Conservation (phyloP, 2,113 vertebrate species). For the Delphinus delphis region DNA sequence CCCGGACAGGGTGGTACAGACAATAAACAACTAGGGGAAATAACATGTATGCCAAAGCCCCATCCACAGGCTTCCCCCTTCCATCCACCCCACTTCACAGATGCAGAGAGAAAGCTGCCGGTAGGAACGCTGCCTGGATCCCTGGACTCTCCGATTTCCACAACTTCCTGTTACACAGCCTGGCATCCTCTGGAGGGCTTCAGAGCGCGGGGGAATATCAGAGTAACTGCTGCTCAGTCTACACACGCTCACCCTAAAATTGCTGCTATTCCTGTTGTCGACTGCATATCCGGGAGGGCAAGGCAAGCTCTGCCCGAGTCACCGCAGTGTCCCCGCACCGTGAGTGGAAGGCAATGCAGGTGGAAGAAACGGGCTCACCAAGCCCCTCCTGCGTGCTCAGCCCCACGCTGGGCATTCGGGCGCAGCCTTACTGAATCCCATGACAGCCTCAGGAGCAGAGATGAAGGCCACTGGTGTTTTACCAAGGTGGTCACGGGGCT, state of each 20-base stretch:
- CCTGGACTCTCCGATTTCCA: neutral
- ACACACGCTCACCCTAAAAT: neutral
- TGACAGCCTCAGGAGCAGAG: neutral
- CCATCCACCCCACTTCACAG: neutral
- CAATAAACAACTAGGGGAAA: neutral
- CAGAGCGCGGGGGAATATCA: neutral
- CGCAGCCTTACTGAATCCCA: neutral
- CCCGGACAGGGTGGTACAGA: neutral
- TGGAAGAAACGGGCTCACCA: neutral
- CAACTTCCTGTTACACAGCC: neutral
- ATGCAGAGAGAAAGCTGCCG: neutral
- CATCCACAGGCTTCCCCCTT: neutral
- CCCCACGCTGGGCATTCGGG: fast-evolving
- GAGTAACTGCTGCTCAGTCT: fast-evolving
- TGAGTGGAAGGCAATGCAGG: too few relatives aligned
- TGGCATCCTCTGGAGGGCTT: neutral
- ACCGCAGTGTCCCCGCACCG: neutral
- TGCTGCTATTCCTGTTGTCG: neutral
- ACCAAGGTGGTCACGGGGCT: neutral
- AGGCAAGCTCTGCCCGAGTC: neutral
- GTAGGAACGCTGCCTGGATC: neutral
- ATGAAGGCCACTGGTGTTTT: neutral
- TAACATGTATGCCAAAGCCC: neutral
- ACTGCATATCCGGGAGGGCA: fast-evolving
- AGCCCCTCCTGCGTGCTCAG: neutral